These are phyloP conservation scores for Lerista edwardsae DNA, from an alignment of 2,797 vertebrate species.

Conservation along the genomic window DNA sequence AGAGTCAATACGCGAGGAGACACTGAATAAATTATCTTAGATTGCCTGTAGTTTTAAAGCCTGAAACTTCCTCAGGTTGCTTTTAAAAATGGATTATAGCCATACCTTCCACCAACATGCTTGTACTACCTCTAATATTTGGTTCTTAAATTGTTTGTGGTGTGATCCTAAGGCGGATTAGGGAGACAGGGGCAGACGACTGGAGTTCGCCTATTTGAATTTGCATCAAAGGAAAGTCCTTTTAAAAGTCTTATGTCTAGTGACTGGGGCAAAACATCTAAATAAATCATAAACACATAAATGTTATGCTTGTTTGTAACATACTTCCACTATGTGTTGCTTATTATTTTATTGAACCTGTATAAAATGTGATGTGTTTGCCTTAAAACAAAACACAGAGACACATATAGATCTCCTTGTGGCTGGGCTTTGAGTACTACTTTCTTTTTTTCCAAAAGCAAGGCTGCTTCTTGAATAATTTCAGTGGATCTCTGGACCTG, in stretches of 20 bases:
- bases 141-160: background rate
- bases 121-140: background rate
- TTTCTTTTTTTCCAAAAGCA: background rate
- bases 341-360: background rate
- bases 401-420: background rate
- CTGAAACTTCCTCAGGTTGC: background rate
- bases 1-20: conserved; percentile 1
- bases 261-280: background rate
- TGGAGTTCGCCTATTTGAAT: background rate
- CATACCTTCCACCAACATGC: background rate
- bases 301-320: background rate
- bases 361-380: too few species aligned
- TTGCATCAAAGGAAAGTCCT: background rate
- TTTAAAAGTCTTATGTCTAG: background rate
- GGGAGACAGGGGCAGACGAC: background rate
- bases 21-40: conserved; percentile 15
- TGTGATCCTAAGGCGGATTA: background rate
- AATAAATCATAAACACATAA: background rate
- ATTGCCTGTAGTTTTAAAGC: background rate
- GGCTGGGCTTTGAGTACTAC: background rate
- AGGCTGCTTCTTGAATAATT: background rate
- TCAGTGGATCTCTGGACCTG: background rate
- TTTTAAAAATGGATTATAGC: conserved; percentile 5
- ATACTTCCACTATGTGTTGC: background rate
- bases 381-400: background rate